Conservation (phyloP, 2,888 invertebrate genomes). For the Hydriomena furcata region DNA sequence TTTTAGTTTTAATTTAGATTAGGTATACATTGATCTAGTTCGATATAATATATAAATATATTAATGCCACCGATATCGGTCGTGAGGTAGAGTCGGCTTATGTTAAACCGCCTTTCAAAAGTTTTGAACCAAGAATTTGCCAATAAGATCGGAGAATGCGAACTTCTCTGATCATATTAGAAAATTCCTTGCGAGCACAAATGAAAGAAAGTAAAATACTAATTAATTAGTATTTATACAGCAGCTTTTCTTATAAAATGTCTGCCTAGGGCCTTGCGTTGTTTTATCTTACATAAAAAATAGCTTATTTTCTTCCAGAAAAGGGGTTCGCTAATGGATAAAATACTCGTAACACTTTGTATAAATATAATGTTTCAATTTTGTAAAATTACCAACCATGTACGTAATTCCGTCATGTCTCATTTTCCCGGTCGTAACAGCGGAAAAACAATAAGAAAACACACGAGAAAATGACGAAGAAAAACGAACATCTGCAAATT, state of each 20-base stretch:
- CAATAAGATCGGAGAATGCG: too few relatives aligned
- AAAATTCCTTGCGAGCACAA: too few relatives aligned
- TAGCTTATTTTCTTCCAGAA: background rate
- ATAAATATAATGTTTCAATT: slow-evolving; percentile 21
- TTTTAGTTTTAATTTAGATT: too few relatives aligned
- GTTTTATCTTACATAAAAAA: background rate
- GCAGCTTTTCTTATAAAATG: background rate
- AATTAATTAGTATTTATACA: too few relatives aligned
- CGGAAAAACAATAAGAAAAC: slow-evolving; percentile 24
- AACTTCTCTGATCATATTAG: too few relatives aligned
- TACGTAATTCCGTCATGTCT: slow-evolving; percentile 3
- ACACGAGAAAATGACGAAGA: slow-evolving; percentile 22
- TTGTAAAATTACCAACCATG: slow-evolving; percentile 13
- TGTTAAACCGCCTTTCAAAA: too few relatives aligned
- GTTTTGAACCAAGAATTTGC: too few relatives aligned
- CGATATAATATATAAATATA: too few relatives aligned
- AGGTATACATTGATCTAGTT: too few relatives aligned
- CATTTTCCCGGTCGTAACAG: slow-evolving; percentile 12
- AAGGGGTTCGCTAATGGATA: background rate
- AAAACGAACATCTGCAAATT: slow-evolving; percentile 29
- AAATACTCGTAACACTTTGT: slow-evolving; percentile 2
- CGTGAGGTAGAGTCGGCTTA: background rate
- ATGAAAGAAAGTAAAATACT: too few relatives aligned
- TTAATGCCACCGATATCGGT: too few relatives aligned
- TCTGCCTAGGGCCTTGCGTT: background rate